Evolutionary conservation across 2,113 vertebrate genomes (phyloP).

Genomic region (Halcyon malimbica): DNA sequence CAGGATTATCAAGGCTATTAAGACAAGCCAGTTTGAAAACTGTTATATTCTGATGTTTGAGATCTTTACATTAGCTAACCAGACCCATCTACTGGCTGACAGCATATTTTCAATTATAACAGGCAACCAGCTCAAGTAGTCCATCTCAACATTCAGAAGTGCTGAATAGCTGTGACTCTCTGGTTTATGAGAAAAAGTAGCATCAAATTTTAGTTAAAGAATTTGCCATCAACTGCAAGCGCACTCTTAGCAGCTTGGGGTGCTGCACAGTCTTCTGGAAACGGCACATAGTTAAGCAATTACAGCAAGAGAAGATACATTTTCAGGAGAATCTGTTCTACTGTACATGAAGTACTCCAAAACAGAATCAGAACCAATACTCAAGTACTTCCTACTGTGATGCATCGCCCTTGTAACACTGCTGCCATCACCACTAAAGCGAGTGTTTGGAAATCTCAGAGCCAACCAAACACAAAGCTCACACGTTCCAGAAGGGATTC

Average conservation of each 20-base stretch:
- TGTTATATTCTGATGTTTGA: not conserved
- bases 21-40: not conserved
- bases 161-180: not conserved
- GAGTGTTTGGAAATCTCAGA: not conserved
- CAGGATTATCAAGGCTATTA: not conserved
- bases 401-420: fast-evolving
- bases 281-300: not conserved
- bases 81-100: not conserved
- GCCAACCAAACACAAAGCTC: not conserved
- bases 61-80: not conserved
- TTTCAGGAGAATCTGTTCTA: not conserved
- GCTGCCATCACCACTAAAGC: not conserved
- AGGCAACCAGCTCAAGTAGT: not conserved
- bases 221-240: not conserved
- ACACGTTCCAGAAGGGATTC: not conserved
- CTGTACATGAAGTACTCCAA: not conserved
- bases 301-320: not conserved
- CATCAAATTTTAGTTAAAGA: not conserved
- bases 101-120: not conserved
- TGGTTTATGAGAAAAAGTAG: not conserved
- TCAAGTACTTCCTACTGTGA: not conserved
- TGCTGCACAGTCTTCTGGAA: not conserved
- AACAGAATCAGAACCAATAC: not conserved
- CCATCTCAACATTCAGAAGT: not conserved
- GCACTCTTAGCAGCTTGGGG: not conserved